Conservation (phyloP, 2,113 vertebrate species). For the Pangasianodon gigas region DNA sequence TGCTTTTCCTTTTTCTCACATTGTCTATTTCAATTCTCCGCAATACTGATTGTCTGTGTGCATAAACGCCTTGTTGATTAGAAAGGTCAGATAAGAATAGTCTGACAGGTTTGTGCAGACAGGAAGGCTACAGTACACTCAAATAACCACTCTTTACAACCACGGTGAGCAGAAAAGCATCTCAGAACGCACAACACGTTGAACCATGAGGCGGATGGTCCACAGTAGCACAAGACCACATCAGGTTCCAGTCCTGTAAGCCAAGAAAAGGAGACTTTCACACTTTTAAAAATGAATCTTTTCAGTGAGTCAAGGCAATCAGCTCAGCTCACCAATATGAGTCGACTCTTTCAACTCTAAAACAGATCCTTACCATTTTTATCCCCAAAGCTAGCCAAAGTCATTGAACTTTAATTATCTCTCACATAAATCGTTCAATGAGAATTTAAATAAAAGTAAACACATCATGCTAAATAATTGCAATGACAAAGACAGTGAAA, state of each 20-base stretch:
- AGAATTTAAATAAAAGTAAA: too few relatives aligned
- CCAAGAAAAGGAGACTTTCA: background rate
- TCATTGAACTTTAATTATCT: background rate
- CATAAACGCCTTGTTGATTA: background rate
- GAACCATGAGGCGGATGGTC: background rate
- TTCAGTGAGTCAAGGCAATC: background rate
- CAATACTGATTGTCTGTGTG: background rate
- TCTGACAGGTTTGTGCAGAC: background rate
- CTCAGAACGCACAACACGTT: background rate
- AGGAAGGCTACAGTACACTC: background rate
- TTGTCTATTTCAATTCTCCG: background rate
- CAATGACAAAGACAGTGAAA: too few relatives aligned
- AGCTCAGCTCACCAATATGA: background rate
- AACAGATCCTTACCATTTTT: background rate
- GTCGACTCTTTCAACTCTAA: background rate
- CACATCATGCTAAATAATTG: too few relatives aligned
- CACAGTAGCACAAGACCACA: background rate
- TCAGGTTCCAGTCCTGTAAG: background rate
- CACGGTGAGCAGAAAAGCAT: background rate
- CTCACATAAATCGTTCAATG: too few relatives aligned
- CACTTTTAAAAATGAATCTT: background rate
- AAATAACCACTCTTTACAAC: background rate
- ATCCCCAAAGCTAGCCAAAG: background rate
- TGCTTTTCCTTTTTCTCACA: background rate
- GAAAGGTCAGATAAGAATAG: background rate